Base-by-base conservation (phyloP, 2,797 vertebrate species). In the Cynopterus sphinx region DNA sequence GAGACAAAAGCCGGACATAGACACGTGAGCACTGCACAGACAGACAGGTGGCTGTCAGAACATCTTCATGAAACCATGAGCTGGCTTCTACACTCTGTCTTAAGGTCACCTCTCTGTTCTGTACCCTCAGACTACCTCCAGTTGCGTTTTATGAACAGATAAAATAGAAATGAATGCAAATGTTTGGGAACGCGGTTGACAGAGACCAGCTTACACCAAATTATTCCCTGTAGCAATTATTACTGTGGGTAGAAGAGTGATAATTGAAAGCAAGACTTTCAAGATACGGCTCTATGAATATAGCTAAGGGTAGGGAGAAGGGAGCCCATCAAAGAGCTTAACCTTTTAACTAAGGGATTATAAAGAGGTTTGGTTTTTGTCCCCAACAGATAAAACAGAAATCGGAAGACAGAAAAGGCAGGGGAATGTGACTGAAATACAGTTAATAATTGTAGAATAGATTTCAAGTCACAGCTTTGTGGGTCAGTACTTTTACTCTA, bases 1-100 rank as follows among this genome's bases (percentile, higher is more conserved):
- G 71, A 19, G 84, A 97, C 0, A 97, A 95, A 96, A 94, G 88
- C 59, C 95, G n/a, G 31, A 96, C 95, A 97, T 93, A 89, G 71
- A 73, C 53, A 6, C 97, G 46, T 98, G 96, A 87, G n/a, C 61
- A 36, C 0, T 2, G 5, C 2, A 26, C 6, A 9, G 57, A 93
- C 84, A 87, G 55, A 78, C 49, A 65, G 5, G 36, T 61, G 63
- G 59, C 1, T 17, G 63, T 22, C 46, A 91, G 77, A 90, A 15
- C 5, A 87, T 31, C 51, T 41, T 89, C 77, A 61, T 15, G 31
- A 82, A 89, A 33, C 55, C 93, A 78, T 33, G 59, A 84, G 79
- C 55, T 95, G 94, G 68, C 55, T 85, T 73, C 79, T 94, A 73
- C 61, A 70, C 46, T 57, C 89, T 73, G 36, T 89, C 65, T 81